Percentiles rank a stretch among this genome's conserved stretches.
These are phyloP conservation scores for Paramormyrops kingsleyae DNA, from an alignment of 2,113 vertebrate species.

Conservation along the genomic window DNA sequence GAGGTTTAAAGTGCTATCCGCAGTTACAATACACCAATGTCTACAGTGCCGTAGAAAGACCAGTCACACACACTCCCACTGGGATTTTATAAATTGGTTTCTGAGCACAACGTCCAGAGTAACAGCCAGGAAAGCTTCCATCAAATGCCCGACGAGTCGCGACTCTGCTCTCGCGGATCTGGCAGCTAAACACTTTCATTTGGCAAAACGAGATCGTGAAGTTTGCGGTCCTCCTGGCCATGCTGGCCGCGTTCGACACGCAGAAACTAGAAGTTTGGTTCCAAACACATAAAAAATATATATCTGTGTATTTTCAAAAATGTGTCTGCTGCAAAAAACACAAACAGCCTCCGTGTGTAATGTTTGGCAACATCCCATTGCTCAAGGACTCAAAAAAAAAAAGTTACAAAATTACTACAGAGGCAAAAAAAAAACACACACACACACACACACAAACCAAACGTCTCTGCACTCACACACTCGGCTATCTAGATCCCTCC, in stretches of 20 bases:
- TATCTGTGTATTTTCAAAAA: background rate
- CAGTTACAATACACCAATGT: background rate
- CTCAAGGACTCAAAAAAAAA: background rate
- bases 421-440: background rate
- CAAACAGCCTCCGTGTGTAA: background rate
- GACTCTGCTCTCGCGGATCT: background rate
- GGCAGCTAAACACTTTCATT: background rate
- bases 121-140: background rate
- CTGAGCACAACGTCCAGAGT: background rate
- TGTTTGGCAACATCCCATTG: background rate
- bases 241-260: background rate
- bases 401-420: background rate
- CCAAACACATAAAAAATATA: background rate
- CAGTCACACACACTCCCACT: background rate
- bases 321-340: background rate
- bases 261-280: background rate
- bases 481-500: background rate
- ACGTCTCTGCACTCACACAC: background rate
- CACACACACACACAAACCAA: background rate
- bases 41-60: background rate
- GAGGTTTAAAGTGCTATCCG: constrained; percentile 15
- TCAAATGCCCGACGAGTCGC: background rate
- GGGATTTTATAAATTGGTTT: background rate
- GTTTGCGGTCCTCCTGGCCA: background rate
- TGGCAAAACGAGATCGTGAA: background rate